phyloP scores from a whole-genome alignment of 2,113 vertebrate species.

The Heterochromis multidens region DNA sequence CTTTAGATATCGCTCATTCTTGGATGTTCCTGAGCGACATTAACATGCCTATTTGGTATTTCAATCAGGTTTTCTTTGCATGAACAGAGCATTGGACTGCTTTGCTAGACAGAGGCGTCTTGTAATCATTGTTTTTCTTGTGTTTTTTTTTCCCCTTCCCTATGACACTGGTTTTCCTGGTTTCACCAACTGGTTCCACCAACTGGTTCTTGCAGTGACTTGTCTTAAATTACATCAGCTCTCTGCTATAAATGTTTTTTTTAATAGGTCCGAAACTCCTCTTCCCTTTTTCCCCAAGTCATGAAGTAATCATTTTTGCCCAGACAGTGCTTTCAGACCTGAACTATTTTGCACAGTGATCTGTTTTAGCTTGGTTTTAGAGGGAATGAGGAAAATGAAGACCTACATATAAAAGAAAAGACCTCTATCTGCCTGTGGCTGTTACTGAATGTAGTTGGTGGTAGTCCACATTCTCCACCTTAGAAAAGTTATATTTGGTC shows the following conservation, averaged over 20 bases:
- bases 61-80: neutral
- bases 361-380: neutral
- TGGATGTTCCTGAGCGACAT: fast-evolving
- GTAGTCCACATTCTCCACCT: neutral
- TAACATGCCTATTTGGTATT: neutral
- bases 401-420: neutral
- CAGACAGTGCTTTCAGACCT: fast-evolving
- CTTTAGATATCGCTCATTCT: neutral
- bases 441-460: neutral
- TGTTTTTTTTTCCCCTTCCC: neutral
- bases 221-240: constrained; percentile 7
- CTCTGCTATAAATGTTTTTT: neutral
- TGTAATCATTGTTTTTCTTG: neutral
- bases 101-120: neutral
- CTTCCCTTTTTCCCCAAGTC: fast-evolving
- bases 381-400: neutral
- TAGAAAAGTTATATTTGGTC: neutral
- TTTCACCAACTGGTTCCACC: neutral
- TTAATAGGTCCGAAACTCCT: neutral
- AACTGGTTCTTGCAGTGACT: constrained; percentile 3
- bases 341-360: constrained; percentile 27
- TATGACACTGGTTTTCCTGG: neutral
- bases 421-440: neutral
- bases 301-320: neutral
- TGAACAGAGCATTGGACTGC: neutral